A percentile compares a stretch with the other conserved stretches of the same genome.
phyloP scores from a whole-genome alignment of 2,113 vertebrate species.

The Ophthalmolycus amberensis region DNA sequence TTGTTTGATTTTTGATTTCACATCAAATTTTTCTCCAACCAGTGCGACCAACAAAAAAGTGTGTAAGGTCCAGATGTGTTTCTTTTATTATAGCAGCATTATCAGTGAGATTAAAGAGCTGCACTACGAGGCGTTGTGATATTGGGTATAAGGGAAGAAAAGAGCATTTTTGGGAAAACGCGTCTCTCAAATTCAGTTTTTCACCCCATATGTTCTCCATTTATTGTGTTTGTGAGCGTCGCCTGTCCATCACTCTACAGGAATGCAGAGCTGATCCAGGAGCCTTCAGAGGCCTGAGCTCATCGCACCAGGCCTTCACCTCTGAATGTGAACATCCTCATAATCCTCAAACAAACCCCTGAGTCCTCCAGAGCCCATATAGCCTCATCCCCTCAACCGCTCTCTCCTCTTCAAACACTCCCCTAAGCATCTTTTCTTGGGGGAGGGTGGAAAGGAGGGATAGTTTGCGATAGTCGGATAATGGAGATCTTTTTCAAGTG shows the following conservation, averaged over 20 bases:
- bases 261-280: slow-evolving; percentile 40
- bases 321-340: slow-evolving; percentile 44
- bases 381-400: slow-evolving; percentile 27
- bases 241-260: slow-evolving; percentile 55
- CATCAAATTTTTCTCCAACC: neutral
- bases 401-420: slow-evolving; percentile 64
- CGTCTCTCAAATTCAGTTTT: neutral
- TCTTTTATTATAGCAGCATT: neutral
- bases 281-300: slow-evolving; percentile 41
- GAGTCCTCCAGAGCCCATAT: slow-evolving; percentile 25
- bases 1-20: neutral
- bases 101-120: neutral
- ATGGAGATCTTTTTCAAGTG: slow-evolving; percentile 56
- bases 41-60: neutral
- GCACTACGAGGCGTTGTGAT: neutral
- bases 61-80: too few relatives aligned
- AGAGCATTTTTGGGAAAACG: neutral
- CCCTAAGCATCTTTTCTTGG: slow-evolving; percentile 13
- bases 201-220: neutral
- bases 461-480: slow-evolving; percentile 48
- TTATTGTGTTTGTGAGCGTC: slow-evolving; percentile 12
- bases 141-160: neutral
- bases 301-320: slow-evolving; percentile 38
- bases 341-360: slow-evolving; percentile 70
- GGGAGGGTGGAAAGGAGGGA: slow-evolving; percentile 19